A percentile compares a stretch with the other conserved stretches of the same genome.
Evolutionary conservation across 1,140 invertebrate genomes (phyloP).

Genomic region (Zeugodacus cucurbitae): DNA sequence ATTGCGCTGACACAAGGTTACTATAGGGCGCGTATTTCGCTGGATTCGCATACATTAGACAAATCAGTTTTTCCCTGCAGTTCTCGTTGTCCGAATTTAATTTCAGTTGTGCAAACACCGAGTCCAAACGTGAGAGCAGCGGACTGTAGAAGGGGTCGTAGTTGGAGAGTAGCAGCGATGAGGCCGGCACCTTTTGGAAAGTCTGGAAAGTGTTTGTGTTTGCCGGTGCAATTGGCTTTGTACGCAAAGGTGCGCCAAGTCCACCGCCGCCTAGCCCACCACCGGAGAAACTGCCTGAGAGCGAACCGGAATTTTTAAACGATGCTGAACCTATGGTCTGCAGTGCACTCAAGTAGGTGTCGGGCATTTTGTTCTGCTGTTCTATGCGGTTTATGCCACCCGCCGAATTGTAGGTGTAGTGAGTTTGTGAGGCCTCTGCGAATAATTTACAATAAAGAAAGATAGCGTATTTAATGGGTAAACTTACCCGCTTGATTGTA

Average conservation of each 20-base stretch:
- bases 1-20: slow-evolving; percentile 86
- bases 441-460: not conserved
- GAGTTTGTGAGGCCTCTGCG: slow-evolving; percentile 59
- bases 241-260: slow-evolving; percentile 47
- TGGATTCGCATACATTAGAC: slow-evolving; percentile 86
- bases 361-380: slow-evolving; percentile 58
- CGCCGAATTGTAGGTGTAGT: slow-evolving; percentile 57
- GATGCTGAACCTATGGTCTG: slow-evolving; percentile 60
- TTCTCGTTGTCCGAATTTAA: slow-evolving; percentile 70
- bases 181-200: slow-evolving; percentile 86
- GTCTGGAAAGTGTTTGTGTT: slow-evolving; percentile 70
- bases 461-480: not conserved
- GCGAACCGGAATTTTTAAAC: slow-evolving; percentile 59
- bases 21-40: slow-evolving; percentile 87
- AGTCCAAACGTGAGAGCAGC: slow-evolving; percentile 80
- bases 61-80: slow-evolving; percentile 84
- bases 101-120: slow-evolving; percentile 83
- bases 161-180: slow-evolving; percentile 82
- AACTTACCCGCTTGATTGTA: slow-evolving; percentile 66
- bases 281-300: slow-evolving; percentile 54
- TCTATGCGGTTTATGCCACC: slow-evolving; percentile 42
- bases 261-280: slow-evolving; percentile 26
- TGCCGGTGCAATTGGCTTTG: slow-evolving; percentile 54
- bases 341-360: slow-evolving; percentile 58
- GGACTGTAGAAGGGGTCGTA: slow-evolving; percentile 90